A percentile compares a stretch with the other conserved stretches of the same genome.
Evolutionary conservation across 2,888 invertebrate species (phyloP).

Genomic region (Torymus aiolomorphi): DNA sequence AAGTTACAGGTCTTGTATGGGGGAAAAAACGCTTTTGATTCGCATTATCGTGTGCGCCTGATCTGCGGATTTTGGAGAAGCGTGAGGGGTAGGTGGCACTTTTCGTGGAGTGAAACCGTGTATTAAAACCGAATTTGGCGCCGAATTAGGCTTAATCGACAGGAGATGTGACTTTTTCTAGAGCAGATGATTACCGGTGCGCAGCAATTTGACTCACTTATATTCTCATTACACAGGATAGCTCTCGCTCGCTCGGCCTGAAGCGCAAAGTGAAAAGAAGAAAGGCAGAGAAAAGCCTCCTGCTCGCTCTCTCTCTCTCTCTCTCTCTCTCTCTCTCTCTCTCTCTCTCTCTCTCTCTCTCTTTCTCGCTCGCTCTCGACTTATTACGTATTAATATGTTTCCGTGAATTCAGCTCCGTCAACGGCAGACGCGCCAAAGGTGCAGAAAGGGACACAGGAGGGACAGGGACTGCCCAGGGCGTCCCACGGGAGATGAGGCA

Average conservation of each 20-base stretch:
- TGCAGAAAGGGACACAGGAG: constrained; percentile 52
- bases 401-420: constrained; percentile 65
- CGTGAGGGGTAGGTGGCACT: not conserved
- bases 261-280: constrained; percentile 49
- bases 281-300: constrained; percentile 60
- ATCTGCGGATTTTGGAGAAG: not conserved
- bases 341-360: too few relatives aligned
- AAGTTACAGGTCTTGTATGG: not conserved
- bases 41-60: not conserved
- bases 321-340: too few relatives aligned
- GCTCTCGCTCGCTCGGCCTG: constrained; percentile 32
- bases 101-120: constrained; percentile 36
- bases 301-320: too few relatives aligned
- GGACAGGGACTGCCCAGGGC: constrained; percentile 66
- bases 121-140: constrained; percentile 60
- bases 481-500: constrained; percentile 65
- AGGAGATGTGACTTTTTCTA: constrained; percentile 40
- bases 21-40: not conserved
- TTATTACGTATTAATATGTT: constrained; percentile 73
- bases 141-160: constrained; percentile 54
- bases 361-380: constrained; percentile 59
- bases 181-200: constrained; percentile 48
- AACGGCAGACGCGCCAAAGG: constrained; percentile 44
- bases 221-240: constrained; percentile 58
- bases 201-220: constrained; percentile 61